phyloP scores from a whole-genome alignment of 2,113 vertebrate genomes.

The Enhydra lutris region DNA sequence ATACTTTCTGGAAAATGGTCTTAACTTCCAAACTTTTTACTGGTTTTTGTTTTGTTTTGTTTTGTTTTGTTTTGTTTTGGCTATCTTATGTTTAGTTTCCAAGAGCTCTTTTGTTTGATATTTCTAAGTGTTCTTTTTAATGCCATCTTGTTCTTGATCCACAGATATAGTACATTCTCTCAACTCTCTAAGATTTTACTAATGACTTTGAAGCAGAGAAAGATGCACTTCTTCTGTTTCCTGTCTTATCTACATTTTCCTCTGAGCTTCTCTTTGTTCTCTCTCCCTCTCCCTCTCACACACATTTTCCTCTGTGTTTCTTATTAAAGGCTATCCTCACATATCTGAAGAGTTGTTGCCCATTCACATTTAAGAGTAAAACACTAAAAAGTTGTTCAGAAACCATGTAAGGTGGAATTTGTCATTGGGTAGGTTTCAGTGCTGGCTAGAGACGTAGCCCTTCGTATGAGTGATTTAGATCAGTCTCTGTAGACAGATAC shows the following conservation, averaged over 20 bases:
- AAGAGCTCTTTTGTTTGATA: neutral
- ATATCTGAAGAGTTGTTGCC: neutral
- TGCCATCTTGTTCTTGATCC: neutral
- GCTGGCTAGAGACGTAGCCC: neutral
- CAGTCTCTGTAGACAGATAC: neutral
- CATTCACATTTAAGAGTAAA: neutral
- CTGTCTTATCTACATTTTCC: neutral
- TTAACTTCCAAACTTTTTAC: neutral
- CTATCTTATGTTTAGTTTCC: neutral
- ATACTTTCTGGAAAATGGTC: neutral
- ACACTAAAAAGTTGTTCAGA: neutral
- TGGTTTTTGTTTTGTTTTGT: neutral
- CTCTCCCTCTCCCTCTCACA: neutral
- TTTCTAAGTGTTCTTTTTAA: conserved; percentile 11
- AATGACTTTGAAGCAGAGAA: neutral
- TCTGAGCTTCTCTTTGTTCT: neutral
- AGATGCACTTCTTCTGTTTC: neutral
- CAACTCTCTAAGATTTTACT: neutral
- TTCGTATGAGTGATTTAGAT: neutral
- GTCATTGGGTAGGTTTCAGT: neutral
- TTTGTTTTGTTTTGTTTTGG: neutral
- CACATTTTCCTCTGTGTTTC: neutral
- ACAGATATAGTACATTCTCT: neutral
- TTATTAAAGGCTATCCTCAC: neutral
- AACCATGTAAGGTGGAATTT: neutral